These are phyloP conservation scores for Laspeyria flexula DNA, from an alignment of 2,888 invertebrate genomes.

Conservation along the genomic window DNA sequence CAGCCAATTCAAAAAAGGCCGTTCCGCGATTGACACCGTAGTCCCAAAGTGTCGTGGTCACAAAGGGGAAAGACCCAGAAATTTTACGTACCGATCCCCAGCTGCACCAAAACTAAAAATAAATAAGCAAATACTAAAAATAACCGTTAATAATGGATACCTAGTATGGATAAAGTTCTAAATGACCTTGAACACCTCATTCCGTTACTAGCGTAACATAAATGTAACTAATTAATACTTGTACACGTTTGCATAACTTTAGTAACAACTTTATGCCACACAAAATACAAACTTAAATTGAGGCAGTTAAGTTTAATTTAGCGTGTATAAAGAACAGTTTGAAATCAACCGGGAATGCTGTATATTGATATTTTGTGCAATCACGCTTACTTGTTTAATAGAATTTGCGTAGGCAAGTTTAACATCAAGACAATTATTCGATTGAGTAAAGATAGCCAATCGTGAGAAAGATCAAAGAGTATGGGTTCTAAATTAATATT, in stretches of 20 bases:
- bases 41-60: too few relatives aligned
- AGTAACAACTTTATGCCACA: not conserved
- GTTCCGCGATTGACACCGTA: too few relatives aligned
- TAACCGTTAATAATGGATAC: too few relatives aligned
- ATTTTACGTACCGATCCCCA: too few relatives aligned
- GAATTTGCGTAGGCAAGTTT: constrained; percentile 36
- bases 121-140: too few relatives aligned
- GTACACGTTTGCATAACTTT: constrained; percentile 23
- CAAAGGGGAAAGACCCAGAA: too few relatives aligned
- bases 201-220: not conserved
- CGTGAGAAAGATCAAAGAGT: constrained; percentile 9
- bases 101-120: too few relatives aligned
- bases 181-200: not conserved
- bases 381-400: constrained; percentile 45
- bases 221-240: constrained; percentile 23
- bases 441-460: constrained; percentile 22
- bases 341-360: constrained; percentile 28
- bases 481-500: constrained; percentile 17
- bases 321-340: constrained; percentile 4
- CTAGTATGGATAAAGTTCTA: too few relatives aligned
- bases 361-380: constrained; percentile 42
- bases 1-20: too few relatives aligned
- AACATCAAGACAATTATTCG: constrained; percentile 37
- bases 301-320: not conserved
- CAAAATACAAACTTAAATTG: not conserved